Evolutionary conservation across 2,113 vertebrate species (phyloP).

Genomic region (Xiphias gladius): DNA sequence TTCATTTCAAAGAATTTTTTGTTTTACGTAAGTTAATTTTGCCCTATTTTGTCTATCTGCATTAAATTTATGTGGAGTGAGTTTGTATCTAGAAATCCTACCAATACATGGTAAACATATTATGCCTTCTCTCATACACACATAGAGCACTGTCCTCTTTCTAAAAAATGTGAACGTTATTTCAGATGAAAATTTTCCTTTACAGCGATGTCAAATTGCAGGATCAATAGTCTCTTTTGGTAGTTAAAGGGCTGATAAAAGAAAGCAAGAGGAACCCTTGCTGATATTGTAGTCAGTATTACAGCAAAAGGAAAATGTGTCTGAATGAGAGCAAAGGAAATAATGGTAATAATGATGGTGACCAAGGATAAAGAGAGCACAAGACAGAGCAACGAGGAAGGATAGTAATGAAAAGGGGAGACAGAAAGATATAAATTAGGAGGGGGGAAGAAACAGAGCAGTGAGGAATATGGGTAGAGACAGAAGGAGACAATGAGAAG

Average conservation of each 20-base stretch:
- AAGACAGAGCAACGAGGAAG: slow-evolving; percentile 16
- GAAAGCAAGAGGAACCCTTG: slow-evolving; percentile 6
- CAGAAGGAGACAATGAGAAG: slow-evolving; percentile 26
- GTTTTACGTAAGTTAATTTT: neutral
- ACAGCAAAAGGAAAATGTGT: slow-evolving; percentile 34
- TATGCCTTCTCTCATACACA: neutral
- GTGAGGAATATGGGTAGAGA: slow-evolving; percentile 35
- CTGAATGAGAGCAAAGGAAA: slow-evolving; percentile 25
- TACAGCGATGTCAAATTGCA: slow-evolving; percentile 46
- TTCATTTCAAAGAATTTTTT: neutral
- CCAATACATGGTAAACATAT: neutral
- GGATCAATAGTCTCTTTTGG: slow-evolving; percentile 50
- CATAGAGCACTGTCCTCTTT: neutral
- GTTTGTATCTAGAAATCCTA: neutral
- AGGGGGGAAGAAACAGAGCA: slow-evolving; percentile 20
- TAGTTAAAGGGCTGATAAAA: slow-evolving; percentile 39
- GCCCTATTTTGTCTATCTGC: neutral
- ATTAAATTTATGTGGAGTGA: neutral
- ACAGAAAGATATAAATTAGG: slow-evolving; percentile 41
- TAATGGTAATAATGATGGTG: slow-evolving; percentile 22
- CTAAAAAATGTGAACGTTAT: slow-evolving; percentile 10
- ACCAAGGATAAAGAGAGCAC: slow-evolving; percentile 24
- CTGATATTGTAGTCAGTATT: slow-evolving; percentile 17
- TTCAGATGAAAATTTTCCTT: slow-evolving; percentile 29
- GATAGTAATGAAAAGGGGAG: slow-evolving; percentile 22